A percentile compares a stretch with the other conserved stretches of the same genome.
These are phyloP conservation scores for Branchipolynoe longqiensis DNA, from an alignment of 2,888 invertebrate genomes.

Conservation along the genomic window DNA sequence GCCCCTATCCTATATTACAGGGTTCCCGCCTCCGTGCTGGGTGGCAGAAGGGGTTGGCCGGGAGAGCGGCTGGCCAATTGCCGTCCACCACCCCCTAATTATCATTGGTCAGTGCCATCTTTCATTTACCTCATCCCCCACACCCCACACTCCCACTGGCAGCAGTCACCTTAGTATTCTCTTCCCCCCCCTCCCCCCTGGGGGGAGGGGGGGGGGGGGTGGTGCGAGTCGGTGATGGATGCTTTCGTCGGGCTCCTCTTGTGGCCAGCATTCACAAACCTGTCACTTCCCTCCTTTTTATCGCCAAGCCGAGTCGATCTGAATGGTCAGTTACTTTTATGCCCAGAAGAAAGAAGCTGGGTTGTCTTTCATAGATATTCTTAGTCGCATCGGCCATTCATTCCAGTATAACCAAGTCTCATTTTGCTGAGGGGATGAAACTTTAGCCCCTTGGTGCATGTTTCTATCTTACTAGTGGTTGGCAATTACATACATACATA, in stretches of 20 bases:
- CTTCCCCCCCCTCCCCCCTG: background rate
- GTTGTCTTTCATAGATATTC: background rate
- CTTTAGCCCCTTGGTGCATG: too few species aligned
- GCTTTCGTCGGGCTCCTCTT: background rate
- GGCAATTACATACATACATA: too few species aligned
- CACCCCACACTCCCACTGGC: background rate
- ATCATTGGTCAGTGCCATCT: constrained; percentile 51
- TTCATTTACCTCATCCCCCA: constrained; percentile 40
- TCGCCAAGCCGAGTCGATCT: background rate
- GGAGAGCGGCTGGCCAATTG: constrained; percentile 5
- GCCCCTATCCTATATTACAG: background rate
- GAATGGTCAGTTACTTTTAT: background rate
- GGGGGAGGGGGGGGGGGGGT: too few species aligned
- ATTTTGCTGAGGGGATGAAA: background rate
- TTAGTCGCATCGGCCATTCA: background rate
- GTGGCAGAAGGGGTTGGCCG: background rate
- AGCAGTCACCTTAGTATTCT: background rate
- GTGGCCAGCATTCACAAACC: constrained; percentile 25
- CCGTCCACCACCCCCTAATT: constrained; percentile 8
- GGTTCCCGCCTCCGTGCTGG: background rate
- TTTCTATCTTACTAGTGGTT: too few species aligned
- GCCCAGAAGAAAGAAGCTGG: background rate
- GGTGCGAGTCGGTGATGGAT: constrained; percentile 43
- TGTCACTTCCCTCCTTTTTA: constrained; percentile 10
- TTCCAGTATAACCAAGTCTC: background rate